These are phyloP conservation scores for Peromyscus polionotus DNA, from an alignment of 2,113 vertebrate species.

Conservation along the genomic window DNA sequence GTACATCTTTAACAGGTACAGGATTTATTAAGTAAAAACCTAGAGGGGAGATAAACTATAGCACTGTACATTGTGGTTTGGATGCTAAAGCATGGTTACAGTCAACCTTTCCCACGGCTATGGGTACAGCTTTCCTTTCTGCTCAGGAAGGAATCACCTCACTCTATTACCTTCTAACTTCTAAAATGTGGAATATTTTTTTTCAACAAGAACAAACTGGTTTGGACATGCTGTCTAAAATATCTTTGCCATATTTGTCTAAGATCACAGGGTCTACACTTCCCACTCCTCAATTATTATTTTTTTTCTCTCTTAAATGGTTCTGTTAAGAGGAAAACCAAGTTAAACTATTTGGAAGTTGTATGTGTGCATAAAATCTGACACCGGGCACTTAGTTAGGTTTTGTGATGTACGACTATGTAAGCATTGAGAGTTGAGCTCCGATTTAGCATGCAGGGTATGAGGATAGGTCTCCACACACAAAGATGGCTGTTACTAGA, in stretches of 20 bases:
- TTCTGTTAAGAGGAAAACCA: conserved; percentile 46
- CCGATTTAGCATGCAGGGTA: background rate
- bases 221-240: conserved; percentile 63
- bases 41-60: background rate
- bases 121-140: background rate
- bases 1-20: background rate
- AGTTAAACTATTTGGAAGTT: conserved; percentile 59
- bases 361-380: background rate
- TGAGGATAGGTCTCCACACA: accelerated
- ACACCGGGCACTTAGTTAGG: background rate
- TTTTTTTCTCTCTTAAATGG: background rate
- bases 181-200: conserved; percentile 21
- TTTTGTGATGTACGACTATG: background rate
- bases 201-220: conserved; percentile 24
- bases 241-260: conserved; percentile 51
- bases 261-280: conserved; percentile 60
- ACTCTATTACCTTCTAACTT: background rate
- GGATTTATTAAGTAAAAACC: conserved; percentile 21
- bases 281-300: background rate
- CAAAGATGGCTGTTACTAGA: background rate
- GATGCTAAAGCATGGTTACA: background rate
- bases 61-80: background rate
- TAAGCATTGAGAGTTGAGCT: background rate
- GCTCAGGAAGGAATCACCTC: background rate
- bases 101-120: background rate